Evolutionary conservation across 2,797 vertebrate species (phyloP), one percentile per base, ranked within the genome.

Genomic region (Cygnus olor): DNA sequence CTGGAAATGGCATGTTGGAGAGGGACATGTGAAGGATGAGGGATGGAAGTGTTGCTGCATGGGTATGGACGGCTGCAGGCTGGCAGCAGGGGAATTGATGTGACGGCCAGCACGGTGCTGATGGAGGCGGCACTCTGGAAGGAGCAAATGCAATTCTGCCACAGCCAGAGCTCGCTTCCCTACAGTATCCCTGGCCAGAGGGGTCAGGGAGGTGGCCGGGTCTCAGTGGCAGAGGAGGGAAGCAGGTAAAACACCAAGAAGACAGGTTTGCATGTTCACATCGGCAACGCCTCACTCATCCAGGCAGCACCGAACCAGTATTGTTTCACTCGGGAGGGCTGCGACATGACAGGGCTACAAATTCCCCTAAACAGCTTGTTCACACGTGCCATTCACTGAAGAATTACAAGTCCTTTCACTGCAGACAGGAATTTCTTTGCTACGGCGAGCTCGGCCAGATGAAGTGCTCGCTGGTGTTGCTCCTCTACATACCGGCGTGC

Each of bases 401-500:
- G 85, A 70, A 57, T 80, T 71, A 17, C 54, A 8, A 44, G n/a
- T 27, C 61, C 70, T 51, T 30, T 71, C 4, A 10, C 30, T 2
- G 6, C 38, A 61, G 83, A 4, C 53, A 68, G 47, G 74, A 68
- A 49, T 57, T 56, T 10, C 42, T n/a, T 87, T 1, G 32, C 45
- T 78, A 16, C 3, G 2, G 44, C 0, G 30, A 74, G 77, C 4
- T 42, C 10, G 0, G 53, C 68, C 2, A 3, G 80, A 19, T 17
- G 28, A 45, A 14, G 42, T 0, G 2, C 6, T 4, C 1, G 1
- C 57, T 16, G 19, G 28, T 1, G 4, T 9, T 0, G 18, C 60
- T 80, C 11, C 17, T 47, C 18, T 63, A 0, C 0, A 0, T 9
- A 5, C 40, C 5, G 1, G 24, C 0, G 1, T 6, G 77, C 70